phyloP scores from a whole-genome alignment of 1,140 invertebrate genomes.

The Drosophila pruinosa region DNA sequence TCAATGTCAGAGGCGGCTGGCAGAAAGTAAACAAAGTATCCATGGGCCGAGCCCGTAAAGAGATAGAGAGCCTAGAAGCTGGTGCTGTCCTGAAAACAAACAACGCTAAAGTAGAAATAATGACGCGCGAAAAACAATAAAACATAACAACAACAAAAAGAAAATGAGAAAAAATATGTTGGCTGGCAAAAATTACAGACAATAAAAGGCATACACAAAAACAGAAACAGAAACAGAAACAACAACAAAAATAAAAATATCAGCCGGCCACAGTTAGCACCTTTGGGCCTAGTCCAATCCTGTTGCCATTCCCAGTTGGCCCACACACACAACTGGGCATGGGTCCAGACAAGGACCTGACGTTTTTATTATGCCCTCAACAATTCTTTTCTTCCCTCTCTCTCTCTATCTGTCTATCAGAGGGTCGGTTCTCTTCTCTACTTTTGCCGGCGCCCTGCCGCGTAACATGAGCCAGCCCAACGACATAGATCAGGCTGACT shows the following conservation, averaged over 20 bases:
- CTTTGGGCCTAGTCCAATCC: slow-evolving; percentile 36
- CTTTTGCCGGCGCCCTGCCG: slow-evolving; percentile 63
- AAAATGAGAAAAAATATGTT: slow-evolving; percentile 45
- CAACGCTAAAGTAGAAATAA: slow-evolving; percentile 70
- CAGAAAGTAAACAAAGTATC: slow-evolving; percentile 11
- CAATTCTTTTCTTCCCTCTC: slow-evolving; percentile 9
- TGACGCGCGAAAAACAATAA: slow-evolving; percentile 78
- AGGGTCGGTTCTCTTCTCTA: not conserved
- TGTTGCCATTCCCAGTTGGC: slow-evolving; percentile 15
- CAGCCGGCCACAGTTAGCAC: slow-evolving; percentile 73
- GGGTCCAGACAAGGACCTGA: slow-evolving; percentile 68
- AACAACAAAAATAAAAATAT: slow-evolving; percentile 7
- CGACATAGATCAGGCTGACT: slow-evolving; percentile 45
- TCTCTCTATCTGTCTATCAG: not conserved
- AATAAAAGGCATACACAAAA: slow-evolving; percentile 53
- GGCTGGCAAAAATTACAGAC: slow-evolving; percentile 70
- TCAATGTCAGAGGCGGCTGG: slow-evolving; percentile 57
- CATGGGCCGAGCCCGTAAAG: not conserved
- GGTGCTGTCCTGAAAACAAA: slow-evolving; percentile 54
- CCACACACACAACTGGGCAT: slow-evolving; percentile 45
- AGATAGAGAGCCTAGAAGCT: slow-evolving; percentile 8
- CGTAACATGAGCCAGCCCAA: slow-evolving; percentile 46
- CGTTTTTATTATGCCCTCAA: slow-evolving; percentile 70
- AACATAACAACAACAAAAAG: slow-evolving; percentile 52
- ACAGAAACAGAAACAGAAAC: not conserved